Base-by-base conservation (phyloP, 2,113 vertebrate species). In the Myrmophylax atrothorax region DNA sequence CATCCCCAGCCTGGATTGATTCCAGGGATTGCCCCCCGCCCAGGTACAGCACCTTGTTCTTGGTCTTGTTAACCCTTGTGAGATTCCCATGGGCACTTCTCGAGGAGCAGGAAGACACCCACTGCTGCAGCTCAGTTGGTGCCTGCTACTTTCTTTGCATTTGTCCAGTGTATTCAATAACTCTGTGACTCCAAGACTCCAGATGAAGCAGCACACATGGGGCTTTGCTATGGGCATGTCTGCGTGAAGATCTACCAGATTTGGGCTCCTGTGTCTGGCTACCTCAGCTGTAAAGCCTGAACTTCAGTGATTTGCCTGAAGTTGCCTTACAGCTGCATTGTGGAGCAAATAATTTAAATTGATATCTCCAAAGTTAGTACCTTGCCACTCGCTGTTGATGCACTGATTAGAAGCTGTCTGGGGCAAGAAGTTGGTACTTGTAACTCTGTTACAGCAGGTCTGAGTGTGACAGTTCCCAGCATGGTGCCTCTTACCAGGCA, bases 321-420 rank as follows among this genome's bases (percentile, higher is more conserved):
- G 52, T 42, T 47, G 75, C 31, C 69, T 37, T 52, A 31, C 69
- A 79, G 5, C 38, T 25, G 24, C 42, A 0, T 31, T 44, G 66
- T 28, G n/a, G 25, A 70, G 18, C 31, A 69, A 68, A 83, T 56
- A 42, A 70, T 59, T 72, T 47, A 12, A 82, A 40, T 24, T 23
- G 42, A 0, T 55, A 10, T 35, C 26, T 68, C 56, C 60, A 7
- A 55, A 64, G 62, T 19, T 6, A 20, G 17, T 23, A 35, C 10
- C 35, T 44, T 40, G 22, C 81, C 13, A 8, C 10, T 72, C 2
- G 5, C 24, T 26, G 53, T n/a, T 0, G 0, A 14, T 72, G 35
- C 49, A 4, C 18, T 12, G 81, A 58, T 56, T 17, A 31, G 74
- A 23, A 67, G 46, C 38, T 60, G 31, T 75, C 35, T 67, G 68